Percentiles rank a stretch among this genome's conserved stretches.
phyloP scores from a whole-genome alignment of 1,140 invertebrate species.

The Mamestra configurata region DNA sequence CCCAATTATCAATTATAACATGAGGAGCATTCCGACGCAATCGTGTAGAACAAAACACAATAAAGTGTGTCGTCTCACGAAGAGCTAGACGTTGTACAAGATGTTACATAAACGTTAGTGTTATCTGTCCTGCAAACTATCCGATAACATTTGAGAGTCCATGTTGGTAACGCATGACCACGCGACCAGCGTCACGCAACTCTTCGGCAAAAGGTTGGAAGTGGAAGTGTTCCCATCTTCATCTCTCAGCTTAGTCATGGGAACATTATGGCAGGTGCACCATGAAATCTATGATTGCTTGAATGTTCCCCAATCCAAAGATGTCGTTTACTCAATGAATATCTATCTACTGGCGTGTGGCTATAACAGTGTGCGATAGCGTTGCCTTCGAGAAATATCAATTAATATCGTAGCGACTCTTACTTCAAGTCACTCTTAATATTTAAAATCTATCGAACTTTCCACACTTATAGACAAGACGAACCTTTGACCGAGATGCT shows the following conservation, averaged over 20 bases:
- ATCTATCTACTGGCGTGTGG: background rate
- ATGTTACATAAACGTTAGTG: conserved; percentile 27
- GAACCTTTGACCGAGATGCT: background rate
- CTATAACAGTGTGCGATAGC: background rate
- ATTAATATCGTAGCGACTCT: too few species aligned
- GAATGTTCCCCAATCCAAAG: background rate
- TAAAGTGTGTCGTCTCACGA: conserved; percentile 30
- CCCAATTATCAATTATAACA: conserved; percentile 40
- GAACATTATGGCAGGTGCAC: background rate
- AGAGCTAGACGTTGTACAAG: background rate
- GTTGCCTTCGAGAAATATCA: background rate
- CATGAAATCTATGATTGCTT: conserved; percentile 14
- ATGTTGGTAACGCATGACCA: background rate
- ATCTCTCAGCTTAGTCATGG: conserved; percentile 2
- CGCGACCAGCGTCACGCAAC: conserved; percentile 20
- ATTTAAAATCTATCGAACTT: background rate
- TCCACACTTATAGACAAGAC: background rate
- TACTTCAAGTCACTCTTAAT: background rate
- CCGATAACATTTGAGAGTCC: conserved; percentile 18
- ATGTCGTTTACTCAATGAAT: background rate
- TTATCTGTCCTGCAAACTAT: conserved; percentile 13
- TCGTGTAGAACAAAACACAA: conserved; percentile 9
- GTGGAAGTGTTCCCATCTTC: background rate
- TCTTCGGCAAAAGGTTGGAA: background rate
- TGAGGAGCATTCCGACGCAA: conserved; percentile 27